Percentiles rank a stretch among this genome's conserved stretches.
Conservation (phyloP, 1,140 invertebrate genomes). For the Zaprionus ghesquierei region DNA sequence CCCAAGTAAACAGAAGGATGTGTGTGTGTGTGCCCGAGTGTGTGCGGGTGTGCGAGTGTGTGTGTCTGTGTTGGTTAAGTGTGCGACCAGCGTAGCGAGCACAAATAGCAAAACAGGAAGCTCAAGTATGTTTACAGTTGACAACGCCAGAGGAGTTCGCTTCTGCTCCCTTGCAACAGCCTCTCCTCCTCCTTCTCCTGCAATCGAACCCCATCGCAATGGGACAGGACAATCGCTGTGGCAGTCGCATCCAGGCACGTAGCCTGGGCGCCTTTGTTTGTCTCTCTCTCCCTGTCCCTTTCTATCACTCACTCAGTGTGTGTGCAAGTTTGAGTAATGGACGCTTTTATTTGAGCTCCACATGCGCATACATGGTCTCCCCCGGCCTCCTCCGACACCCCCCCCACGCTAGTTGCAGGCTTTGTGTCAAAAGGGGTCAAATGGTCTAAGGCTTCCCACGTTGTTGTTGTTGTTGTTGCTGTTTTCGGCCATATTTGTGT, state of each 20-base stretch:
- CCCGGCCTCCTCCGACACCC: background rate
- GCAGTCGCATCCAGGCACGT: conserved; percentile 31
- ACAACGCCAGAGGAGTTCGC: conserved; percentile 65
- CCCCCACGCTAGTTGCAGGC: background rate
- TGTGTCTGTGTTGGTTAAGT: conserved; percentile 52
- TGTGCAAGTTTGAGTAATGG: conserved; percentile 75
- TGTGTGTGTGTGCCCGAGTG: conserved; percentile 23
- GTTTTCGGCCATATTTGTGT: conserved; percentile 48
- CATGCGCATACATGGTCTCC: conserved; percentile 33
- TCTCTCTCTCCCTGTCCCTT: background rate
- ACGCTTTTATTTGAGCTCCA: conserved; percentile 74
- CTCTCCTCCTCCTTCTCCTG: background rate
- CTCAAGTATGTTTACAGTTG: conserved; percentile 81
- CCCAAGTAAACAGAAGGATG: conserved; percentile 54
- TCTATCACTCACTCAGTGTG: conserved; percentile 12
- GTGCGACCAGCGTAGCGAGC: conserved; percentile 30
- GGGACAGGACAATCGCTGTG: background rate
- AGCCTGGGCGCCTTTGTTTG: conserved; percentile 27
- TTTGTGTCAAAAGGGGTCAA: conserved; percentile 76
- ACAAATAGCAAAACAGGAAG: conserved; percentile 81
- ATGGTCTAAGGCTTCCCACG: conserved; percentile 53
- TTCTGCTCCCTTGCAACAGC: background rate
- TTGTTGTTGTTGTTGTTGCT: conserved; percentile 31
- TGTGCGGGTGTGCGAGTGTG: conserved; percentile 25
- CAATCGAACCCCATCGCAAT: conserved; percentile 4